Conservation (phyloP, 1,140 invertebrate genomes). For the Paraescarpia echinospica region DNA sequence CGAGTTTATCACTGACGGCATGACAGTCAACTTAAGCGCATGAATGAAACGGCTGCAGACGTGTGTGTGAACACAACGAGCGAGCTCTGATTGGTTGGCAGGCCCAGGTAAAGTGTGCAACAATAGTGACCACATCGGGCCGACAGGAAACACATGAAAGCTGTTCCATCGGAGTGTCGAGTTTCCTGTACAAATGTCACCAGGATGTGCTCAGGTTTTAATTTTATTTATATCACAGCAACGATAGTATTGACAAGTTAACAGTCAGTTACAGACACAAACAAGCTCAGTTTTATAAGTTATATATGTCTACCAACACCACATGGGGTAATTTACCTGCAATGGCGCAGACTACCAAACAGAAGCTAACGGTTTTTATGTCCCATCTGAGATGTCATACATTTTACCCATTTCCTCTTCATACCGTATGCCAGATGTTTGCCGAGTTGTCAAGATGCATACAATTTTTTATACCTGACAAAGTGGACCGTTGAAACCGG, state of each 20-base stretch:
- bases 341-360: neutral
- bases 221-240: neutral
- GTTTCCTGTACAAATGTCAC: neutral
- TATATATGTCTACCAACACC: neutral
- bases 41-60: neutral
- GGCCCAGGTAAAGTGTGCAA: neutral
- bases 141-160: neutral
- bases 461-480: neutral
- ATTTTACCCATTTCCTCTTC: neutral
- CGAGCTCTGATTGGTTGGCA: neutral
- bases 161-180: neutral
- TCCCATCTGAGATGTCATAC: neutral
- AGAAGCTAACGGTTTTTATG: neutral
- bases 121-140: neutral
- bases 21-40: neutral
- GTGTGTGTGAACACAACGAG: neutral
- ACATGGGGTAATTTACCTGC: neutral
- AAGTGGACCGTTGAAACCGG: neutral
- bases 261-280: neutral
- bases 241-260: neutral
- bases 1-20: neutral
- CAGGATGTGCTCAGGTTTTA: neutral
- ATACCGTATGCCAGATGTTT: neutral
- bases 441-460: neutral
- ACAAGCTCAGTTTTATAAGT: neutral